Conservation (phyloP, 2,113 vertebrate species). For the Platysternon megacephalum region DNA sequence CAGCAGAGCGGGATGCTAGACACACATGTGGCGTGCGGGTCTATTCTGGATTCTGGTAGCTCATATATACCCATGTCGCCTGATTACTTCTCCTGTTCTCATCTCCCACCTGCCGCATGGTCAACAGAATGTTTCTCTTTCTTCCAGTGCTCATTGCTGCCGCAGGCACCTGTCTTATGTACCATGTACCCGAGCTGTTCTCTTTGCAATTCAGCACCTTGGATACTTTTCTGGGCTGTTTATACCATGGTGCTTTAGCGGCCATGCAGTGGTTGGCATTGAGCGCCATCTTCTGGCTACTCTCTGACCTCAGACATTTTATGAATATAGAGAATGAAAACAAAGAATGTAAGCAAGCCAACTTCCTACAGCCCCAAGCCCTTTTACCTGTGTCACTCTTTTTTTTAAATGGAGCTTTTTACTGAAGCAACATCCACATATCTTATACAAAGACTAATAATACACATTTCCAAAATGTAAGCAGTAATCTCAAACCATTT, state of each 20-base stretch:
- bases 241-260: background rate
- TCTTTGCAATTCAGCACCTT: background rate
- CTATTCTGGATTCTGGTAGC: background rate
- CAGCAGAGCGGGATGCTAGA: background rate
- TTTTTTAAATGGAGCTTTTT: background rate
- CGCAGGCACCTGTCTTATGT: background rate
- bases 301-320: background rate
- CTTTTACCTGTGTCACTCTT: background rate
- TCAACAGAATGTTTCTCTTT: background rate
- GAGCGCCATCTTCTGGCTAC: slow-evolving; percentile 64
- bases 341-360: background rate
- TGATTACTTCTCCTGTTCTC: background rate
- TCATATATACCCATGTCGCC: background rate
- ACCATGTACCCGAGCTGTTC: accelerated
- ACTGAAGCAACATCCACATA: background rate
- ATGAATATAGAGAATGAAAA: background rate
- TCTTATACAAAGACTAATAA: background rate
- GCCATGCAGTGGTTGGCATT: background rate
- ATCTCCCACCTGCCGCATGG: background rate
- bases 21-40: accelerated
- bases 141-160: background rate
- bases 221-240: background rate
- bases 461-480: background rate
- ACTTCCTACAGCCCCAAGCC: background rate
- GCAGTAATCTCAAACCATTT: background rate